These are phyloP conservation scores for Aphaenogaster ashmeadi DNA, from an alignment of 1,140 invertebrate genomes.

Conservation along the genomic window DNA sequence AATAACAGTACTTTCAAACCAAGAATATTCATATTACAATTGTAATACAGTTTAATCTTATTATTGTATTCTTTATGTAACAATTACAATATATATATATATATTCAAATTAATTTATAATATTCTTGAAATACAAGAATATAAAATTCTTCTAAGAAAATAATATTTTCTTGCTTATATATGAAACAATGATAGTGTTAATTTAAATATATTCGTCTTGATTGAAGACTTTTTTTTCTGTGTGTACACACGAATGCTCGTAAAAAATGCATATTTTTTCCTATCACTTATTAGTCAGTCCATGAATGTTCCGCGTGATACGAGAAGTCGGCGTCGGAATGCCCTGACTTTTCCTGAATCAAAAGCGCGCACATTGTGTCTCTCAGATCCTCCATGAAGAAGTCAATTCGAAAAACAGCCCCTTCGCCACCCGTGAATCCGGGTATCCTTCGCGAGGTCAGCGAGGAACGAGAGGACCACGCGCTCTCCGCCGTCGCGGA, in stretches of 20 bases:
- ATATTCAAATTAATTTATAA: no score
- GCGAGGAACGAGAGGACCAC: constrained; percentile 81
- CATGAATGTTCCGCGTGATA: background rate
- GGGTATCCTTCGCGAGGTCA: constrained; percentile 77
- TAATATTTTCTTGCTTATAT: no score
- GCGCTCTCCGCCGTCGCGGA: background rate
- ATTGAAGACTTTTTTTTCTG: no score
- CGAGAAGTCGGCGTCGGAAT: background rate
- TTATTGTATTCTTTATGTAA: no score
- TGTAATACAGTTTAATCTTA: no score
- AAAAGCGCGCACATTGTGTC: background rate
- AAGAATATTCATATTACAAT: no score
- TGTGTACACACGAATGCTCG: background rate
- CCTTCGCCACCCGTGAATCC: constrained; percentile 80
- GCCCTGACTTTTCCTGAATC: background rate
- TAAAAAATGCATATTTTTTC: background rate
- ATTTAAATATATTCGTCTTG: no score
- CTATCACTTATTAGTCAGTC: background rate
- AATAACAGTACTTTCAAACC: no score
- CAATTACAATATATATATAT: no score
- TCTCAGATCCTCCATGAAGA: constrained; percentile 84
- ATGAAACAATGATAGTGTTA: no score
- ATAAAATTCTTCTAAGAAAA: no score
- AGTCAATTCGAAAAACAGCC: constrained; percentile 82
- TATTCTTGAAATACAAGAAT: no score